Base-by-base conservation (phyloP, 2,888 invertebrate species). In the Tethea ocularis region DNA sequence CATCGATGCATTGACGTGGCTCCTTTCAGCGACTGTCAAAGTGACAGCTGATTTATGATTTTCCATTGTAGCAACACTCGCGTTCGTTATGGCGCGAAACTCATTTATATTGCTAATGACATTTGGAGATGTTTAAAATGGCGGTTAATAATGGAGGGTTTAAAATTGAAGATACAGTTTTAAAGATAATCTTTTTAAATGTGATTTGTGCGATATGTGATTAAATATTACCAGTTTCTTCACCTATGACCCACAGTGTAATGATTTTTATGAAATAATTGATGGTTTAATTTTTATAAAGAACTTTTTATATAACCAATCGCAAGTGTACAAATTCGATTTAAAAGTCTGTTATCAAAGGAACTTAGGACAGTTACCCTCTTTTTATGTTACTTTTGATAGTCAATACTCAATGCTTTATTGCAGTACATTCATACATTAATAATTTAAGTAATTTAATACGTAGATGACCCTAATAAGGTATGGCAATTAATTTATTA, bases 21-120 rank as follows among this genome's bases (percentile, higher is more conserved):
- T 87, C 84, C 86, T 91, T 91, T 91, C 91, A 91, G 83, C 88
- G 75, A 82, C 86, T 90, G 89, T 89, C 91, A 88, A 84, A 88
- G 74, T 89, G 90, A 89, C 90, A 85, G 81, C 75, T 91, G 90
- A 91, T 91, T 91, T 91, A 91, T 91, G 87, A 82, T 88, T 83
- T 82, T 75, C 86, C 86, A 87, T 91, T 91, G 90, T 89, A 83
- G 89, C 86, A 86, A 72, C 85, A 84, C 84, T 83, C 75, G 77
- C 80, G 82, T 86, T 86, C 88, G 87, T 87, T 89, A 89, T 88
- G 89, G 88, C 89, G 90, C 87, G 87, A 87, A 88, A 84, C 83
- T 87, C 88, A 89, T 89, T 89, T 88, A 88, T 84, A 82, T 74
- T 70, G 82, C 87, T 91, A 90, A 91, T 90, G 91, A 90, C 91